Conservation (phyloP, 2,888 invertebrate genomes). For the Apodemia duryi region DNA sequence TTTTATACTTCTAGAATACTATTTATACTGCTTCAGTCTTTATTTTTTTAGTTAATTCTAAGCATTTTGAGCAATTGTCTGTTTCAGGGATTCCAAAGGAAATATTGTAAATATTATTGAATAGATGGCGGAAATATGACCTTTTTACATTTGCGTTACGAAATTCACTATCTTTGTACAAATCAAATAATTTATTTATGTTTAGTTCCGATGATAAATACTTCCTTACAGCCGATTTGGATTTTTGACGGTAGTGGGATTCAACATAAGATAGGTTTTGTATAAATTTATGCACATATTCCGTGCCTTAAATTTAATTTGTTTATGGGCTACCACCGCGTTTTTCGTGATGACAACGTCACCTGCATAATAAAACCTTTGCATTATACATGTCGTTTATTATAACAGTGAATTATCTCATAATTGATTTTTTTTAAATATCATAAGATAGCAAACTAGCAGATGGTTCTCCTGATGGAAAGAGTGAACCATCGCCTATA, state of each 20-base stretch:
- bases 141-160: slow-evolving; percentile 22
- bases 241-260: slow-evolving; percentile 32
- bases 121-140: slow-evolving; percentile 32
- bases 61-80: slow-evolving; percentile 31
- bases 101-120: slow-evolving; percentile 32
- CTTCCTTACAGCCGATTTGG: slow-evolving; percentile 23
- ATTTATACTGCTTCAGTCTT: slow-evolving; percentile 29
- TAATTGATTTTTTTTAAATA: no score
- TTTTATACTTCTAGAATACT: no score
- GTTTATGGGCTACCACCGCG: no score
- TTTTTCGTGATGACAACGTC: no score
- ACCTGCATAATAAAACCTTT: no score
- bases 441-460: no score
- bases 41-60: slow-evolving; percentile 30
- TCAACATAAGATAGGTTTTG: slow-evolving; percentile 31
- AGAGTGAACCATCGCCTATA: no score
- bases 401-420: no score
- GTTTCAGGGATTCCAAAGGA: slow-evolving; percentile 32
- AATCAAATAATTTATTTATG: slow-evolving; percentile 29
- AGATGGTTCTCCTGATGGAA: no score
- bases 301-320: no score
- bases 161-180: slow-evolving; percentile 27
- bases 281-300: slow-evolving; percentile 21
- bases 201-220: slow-evolving; percentile 31
- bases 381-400: no score